These are phyloP conservation scores for Augochlora pura DNA, from an alignment of 1,140 invertebrate genomes.

Conservation along the genomic window DNA sequence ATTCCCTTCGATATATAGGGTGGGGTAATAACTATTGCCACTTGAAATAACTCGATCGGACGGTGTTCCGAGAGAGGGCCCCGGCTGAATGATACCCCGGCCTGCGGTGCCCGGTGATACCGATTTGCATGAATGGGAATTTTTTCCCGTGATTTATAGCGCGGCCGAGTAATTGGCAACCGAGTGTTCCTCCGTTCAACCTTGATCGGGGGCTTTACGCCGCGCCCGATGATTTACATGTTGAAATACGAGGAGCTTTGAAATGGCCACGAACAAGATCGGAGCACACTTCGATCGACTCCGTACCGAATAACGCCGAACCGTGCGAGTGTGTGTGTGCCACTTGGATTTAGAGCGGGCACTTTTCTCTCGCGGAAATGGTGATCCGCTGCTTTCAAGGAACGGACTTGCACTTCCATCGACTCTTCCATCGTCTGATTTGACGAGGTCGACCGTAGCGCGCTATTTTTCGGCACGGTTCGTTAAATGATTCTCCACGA, in stretches of 20 bases:
- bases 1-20: slow-evolving; percentile 50
- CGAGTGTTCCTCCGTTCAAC: not conserved
- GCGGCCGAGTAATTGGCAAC: slow-evolving; percentile 19
- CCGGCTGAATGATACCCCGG: slow-evolving; percentile 6
- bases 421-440: no score
- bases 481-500: no score
- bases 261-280: not conserved
- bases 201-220: not conserved
- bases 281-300: not conserved
- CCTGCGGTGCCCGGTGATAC: slow-evolving; percentile 26
- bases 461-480: no score
- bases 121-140: slow-evolving; percentile 42
- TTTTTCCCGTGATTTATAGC: slow-evolving; percentile 23
- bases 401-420: no score
- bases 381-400: no score
- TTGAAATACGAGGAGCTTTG: not conserved
- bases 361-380: no score
- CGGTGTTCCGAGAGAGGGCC: not conserved
- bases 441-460: no score
- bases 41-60: slow-evolving; percentile 42
- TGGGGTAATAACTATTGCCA: slow-evolving; percentile 48
- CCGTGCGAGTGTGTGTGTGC: no score
- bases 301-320: no score
- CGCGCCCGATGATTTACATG: not conserved
- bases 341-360: no score